A percentile compares a stretch with the other conserved stretches of the same genome.
Conservation (phyloP, 2,888 invertebrate genomes). For the Tuta absoluta region DNA sequence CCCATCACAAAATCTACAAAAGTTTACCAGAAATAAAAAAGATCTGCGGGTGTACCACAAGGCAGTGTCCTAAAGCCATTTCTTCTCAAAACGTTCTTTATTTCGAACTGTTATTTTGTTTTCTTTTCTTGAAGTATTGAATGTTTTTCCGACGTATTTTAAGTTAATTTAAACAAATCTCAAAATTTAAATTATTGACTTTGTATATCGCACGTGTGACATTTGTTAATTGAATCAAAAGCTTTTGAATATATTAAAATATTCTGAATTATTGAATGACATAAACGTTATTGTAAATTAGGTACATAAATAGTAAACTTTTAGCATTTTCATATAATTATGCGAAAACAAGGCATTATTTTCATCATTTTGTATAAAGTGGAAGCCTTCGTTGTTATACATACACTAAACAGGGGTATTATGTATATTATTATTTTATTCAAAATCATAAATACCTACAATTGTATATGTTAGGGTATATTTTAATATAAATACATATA, state of each 20-base stretch:
- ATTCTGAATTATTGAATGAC: neutral
- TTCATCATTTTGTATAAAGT: conserved; percentile 35
- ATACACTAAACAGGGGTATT: conserved; percentile 41
- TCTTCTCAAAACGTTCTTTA: neutral
- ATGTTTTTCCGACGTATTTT: too few species aligned
- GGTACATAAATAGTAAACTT: too few species aligned
- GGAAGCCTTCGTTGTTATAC: conserved; percentile 78
- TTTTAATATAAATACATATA: conserved; percentile 33
- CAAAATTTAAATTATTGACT: too few species aligned
- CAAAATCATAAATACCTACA: neutral
- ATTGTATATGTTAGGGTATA: conserved; percentile 5
- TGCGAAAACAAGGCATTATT: neutral
- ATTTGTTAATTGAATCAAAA: neutral
- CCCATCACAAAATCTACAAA: neutral
- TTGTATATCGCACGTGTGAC: too few species aligned
- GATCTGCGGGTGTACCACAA: neutral
- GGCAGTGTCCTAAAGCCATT: neutral
- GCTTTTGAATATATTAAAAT: neutral
- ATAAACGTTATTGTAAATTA: neutral
- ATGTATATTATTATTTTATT: conserved; percentile 1
- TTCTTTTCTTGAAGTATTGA: too few species aligned
- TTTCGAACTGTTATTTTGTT: too few species aligned
- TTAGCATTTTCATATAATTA: too few species aligned
- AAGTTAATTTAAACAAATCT: too few species aligned
- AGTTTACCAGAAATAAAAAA: neutral